These are phyloP conservation scores for Dendrolimus kikuchii DNA, from an alignment of 1,140 invertebrate species.

Conservation along the genomic window DNA sequence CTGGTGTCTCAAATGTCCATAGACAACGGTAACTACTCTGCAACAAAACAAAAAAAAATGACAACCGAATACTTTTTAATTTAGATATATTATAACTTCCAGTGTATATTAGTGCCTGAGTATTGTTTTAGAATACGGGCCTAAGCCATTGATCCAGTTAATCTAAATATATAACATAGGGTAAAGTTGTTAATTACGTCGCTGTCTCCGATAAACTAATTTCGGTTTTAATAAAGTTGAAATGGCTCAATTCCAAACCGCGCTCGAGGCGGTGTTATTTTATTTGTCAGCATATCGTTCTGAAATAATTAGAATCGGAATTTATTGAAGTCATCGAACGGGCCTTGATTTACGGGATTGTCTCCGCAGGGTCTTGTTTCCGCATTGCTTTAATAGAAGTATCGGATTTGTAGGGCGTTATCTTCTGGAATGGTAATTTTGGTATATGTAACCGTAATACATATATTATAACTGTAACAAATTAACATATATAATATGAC, in stretches of 20 bases:
- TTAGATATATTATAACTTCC: too few relatives aligned
- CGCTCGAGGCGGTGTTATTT: conserved; percentile 43
- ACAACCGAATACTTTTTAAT: too few relatives aligned
- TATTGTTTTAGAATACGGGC: too few relatives aligned
- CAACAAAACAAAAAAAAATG: too few relatives aligned
- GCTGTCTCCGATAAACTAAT: conserved; percentile 34
- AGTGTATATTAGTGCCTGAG: too few relatives aligned
- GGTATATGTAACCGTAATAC: too few relatives aligned
- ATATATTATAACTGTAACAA: too few relatives aligned
- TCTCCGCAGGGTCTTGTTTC: conserved; percentile 16
- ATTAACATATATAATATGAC: too few relatives aligned
- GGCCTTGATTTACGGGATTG: conserved; percentile 37
- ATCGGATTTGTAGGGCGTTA: conserved; percentile 4
- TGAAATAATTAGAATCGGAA: conserved; percentile 57
- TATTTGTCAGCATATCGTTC: conserved; percentile 51
- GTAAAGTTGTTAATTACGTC: conserved; percentile 21
- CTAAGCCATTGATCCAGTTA: not conserved
- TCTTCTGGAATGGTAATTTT: too few relatives aligned
- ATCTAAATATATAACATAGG: conserved; percentile 6
- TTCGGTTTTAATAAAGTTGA: conserved; percentile 51
- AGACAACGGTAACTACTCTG: too few relatives aligned
- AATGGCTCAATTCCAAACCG: conserved; percentile 44
- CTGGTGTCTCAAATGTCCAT: too few relatives aligned
- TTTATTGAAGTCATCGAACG: conserved; percentile 54
- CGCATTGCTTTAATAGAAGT: conserved; percentile 28